These are phyloP conservation scores for Tiliqua scincoides DNA, from an alignment of 2,113 vertebrate species.

Conservation along the genomic window DNA sequence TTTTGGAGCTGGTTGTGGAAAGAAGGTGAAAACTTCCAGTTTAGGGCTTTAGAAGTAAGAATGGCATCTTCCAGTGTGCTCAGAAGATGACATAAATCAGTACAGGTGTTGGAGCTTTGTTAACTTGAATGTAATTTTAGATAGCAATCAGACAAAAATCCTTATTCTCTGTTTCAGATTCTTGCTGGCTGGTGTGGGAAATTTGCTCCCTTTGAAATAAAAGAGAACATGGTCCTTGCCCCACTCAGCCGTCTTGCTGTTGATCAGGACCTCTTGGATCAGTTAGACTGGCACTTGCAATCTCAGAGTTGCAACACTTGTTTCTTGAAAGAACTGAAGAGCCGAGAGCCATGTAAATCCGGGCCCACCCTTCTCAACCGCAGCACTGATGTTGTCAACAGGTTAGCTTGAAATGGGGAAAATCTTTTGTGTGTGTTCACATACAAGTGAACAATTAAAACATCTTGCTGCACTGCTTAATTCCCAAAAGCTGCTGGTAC, in stretches of 20 bases:
- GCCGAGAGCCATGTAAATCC: conserved; percentile 75
- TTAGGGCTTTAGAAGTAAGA: background rate
- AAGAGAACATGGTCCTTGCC: conserved; percentile 92
- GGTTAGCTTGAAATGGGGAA: conserved; percentile 49
- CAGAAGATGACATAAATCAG: too few species aligned
- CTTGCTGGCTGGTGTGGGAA: conserved; percentile 94
- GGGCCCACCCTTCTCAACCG: conserved; percentile 77
- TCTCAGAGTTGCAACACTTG: conserved; percentile 66
- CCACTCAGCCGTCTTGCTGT: conserved; percentile 83
- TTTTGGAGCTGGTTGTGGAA: too few species aligned
- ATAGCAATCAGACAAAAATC: background rate
- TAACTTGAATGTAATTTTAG: background rate
- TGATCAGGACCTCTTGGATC: conserved; percentile 80
- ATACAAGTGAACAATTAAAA: too few species aligned
- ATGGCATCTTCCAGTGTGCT: background rate
- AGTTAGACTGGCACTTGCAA: conserved; percentile 82
- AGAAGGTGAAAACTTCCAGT: background rate
- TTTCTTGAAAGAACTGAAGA: conserved; percentile 84
- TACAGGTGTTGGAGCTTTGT: background rate
- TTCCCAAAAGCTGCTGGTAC: background rate
- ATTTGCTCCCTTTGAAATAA: conserved; percentile 98
- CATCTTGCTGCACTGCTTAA: accelerated
- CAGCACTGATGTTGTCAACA: conserved; percentile 38
- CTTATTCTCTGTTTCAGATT: conserved; percentile 74
- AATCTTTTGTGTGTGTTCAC: background rate